Base-by-base conservation (phyloP, 2,113 vertebrate species). In the Rostratula benghalensis region DNA sequence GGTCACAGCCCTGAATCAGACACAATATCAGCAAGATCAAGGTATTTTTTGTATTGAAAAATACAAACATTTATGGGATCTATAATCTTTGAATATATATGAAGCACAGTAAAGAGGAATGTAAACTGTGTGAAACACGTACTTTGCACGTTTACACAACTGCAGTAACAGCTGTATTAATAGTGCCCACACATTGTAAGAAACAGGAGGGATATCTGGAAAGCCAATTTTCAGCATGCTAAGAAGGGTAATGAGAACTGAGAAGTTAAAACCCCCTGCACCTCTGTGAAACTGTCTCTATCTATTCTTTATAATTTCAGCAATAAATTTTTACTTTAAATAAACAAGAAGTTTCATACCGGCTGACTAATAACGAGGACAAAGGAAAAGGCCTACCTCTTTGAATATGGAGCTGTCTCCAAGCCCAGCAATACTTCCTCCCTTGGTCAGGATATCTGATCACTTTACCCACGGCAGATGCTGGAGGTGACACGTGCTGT, bases 381-480 rank as follows among this genome's bases (percentile, higher is more conserved):
- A 3, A 63, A 84, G 60, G 30, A 33, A 53, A 91, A 50, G 18
- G 14, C 35, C 39, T 33, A 67, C 78, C 89, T 74, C n/a, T 51
- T 33, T 0, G 0, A 35, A 16, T 5, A 18, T 2, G 48, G 67
- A 60, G 75, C 30, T 22, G 18, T 16, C 48, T 74, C 63, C 83
- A 41, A 31, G 19, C 4, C 11, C 67, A 54, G 63, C 10, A 10
- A 13, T 14, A 22, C 46, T 15, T 57, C 39, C 56, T 90, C n/a
- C 31, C 73, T 31, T 11, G 25, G 27, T 9, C 31, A 20, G 48
- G 67, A 19, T 25, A 9, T 33, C 43, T 33, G 39, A 35, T 60
- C 57, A 11, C 70, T 0, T 0, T 45, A 17, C 25, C 35, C 39
- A 7, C 1, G 1, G 53, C 65, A 63, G 28, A 11, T 9, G 57